Conservation (phyloP, 64 coral and sea anemone species). For the Pocillopora verrucosa region DNA sequence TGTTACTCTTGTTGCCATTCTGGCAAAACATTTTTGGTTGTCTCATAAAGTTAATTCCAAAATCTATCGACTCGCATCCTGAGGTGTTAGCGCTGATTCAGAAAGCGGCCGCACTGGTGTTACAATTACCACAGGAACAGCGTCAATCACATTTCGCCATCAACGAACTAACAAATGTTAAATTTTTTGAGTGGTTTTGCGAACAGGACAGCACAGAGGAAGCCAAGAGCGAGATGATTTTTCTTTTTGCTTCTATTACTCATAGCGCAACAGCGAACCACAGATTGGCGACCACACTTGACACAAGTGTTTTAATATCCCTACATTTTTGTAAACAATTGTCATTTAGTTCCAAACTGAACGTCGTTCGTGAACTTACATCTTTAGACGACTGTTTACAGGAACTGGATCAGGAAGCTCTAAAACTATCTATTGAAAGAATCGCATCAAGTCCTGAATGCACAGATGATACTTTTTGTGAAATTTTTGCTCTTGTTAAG, state of each 20-base stretch:
- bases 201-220: neutral
- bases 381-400: neutral
- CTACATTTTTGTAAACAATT: neutral
- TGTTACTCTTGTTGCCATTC: neutral
- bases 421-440: neutral
- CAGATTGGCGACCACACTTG: too few species aligned
- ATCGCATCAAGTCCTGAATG: neutral
- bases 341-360: neutral
- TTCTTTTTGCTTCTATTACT: neutral
- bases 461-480: neutral
- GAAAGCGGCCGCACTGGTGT: neutral
- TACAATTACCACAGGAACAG: too few species aligned
- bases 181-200: neutral
- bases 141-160: too few species aligned
- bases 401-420: neutral
- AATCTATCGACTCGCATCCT: neutral
- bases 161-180: too few species aligned
- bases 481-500: neutral
- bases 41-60: neutral
- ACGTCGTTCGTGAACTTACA: neutral
- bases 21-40: neutral
- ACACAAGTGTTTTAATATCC: neutral
- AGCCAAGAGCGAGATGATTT: neutral
- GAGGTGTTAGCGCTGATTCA: neutral
- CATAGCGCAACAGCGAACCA: neutral